These are phyloP conservation scores for Decapterus maruadsi DNA, from an alignment of 2,797 vertebrate genomes.

Conservation along the genomic window DNA sequence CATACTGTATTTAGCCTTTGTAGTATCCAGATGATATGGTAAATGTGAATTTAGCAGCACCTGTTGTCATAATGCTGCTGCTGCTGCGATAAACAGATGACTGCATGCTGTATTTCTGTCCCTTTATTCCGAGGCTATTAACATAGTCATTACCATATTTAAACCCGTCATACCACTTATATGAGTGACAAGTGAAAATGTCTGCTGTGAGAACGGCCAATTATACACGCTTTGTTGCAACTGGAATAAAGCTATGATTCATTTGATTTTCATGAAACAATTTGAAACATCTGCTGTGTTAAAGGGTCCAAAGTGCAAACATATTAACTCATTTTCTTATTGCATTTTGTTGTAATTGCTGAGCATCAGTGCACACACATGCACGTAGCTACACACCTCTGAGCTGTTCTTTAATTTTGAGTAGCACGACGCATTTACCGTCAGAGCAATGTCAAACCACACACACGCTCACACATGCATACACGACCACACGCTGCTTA, in stretches of 20 bases:
- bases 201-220: background rate
- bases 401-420: conserved; percentile 1
- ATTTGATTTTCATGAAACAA: background rate
- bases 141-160: background rate
- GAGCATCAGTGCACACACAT: background rate
- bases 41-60: background rate
- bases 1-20: background rate
- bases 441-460: conserved; percentile 30
- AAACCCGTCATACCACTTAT: too few species aligned
- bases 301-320: background rate
- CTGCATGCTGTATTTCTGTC: background rate
- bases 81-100: background rate
- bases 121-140: background rate
- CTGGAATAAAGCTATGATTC: too few species aligned
- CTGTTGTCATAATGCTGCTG: background rate
- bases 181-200: background rate
- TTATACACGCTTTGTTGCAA: too few species aligned
- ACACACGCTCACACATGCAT: background rate
- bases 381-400: background rate
- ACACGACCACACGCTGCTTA: conserved; percentile 8
- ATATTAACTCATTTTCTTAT: background rate
- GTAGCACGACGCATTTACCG: conserved; percentile 24
- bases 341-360: background rate
- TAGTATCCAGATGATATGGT: background rate
- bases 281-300: background rate